Conservation (phyloP, 2,113 vertebrate species). For the Tautogolabrus adspersus region DNA sequence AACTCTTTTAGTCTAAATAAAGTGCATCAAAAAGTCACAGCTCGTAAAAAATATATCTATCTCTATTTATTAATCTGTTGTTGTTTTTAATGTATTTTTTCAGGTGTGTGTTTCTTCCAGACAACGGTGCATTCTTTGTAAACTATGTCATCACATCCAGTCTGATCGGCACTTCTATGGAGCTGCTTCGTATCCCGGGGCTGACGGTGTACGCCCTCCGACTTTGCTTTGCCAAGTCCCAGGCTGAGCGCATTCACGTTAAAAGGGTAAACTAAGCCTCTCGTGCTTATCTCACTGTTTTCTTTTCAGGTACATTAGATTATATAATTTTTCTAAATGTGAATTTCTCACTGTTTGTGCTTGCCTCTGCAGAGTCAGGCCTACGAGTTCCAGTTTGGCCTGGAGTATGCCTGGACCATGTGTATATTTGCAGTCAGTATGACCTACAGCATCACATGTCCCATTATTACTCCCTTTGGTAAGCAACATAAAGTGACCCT, state of each 20-base stretch:
- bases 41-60: neutral
- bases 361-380: constrained; percentile 88
- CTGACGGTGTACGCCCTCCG: constrained; percentile 89
- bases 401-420: constrained; percentile 97
- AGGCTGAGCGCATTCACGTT: constrained; percentile 92
- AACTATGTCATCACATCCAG: constrained; percentile 96
- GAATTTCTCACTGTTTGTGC: constrained; percentile 12
- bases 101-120: constrained; percentile 97
- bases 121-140: constrained; percentile 97
- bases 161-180: constrained; percentile 93
- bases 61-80: no score
- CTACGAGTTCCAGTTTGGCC: constrained; percentile 95
- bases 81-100: no score
- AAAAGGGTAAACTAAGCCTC: constrained; percentile 85
- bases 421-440: constrained; percentile 95
- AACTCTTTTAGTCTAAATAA: neutral
- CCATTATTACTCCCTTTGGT: constrained; percentile 96
- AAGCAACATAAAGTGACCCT: constrained; percentile 67
- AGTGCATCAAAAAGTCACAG: no score
- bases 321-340: neutral
- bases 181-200: constrained; percentile 90
- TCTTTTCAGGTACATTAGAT: neutral
- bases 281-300: neutral
- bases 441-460: constrained; percentile 97
- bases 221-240: constrained; percentile 93